These are phyloP conservation scores for Rhodinocichla rosea DNA, from an alignment of 2,113 vertebrate species.

Conservation along the genomic window DNA sequence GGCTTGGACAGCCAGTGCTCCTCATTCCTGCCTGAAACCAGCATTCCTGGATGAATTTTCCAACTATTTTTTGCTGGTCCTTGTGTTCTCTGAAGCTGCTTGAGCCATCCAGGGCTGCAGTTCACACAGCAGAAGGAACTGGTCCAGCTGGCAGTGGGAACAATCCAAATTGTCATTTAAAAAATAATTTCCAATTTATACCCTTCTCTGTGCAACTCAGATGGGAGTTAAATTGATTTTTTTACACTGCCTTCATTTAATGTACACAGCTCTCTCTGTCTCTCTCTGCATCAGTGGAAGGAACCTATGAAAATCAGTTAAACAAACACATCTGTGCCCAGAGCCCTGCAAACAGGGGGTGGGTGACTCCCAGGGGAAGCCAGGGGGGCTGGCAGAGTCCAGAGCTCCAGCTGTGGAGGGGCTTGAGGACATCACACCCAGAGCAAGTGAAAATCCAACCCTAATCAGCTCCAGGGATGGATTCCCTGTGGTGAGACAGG, in stretches of 20 bases:
- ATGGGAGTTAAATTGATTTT: constrained; percentile 48
- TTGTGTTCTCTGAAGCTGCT: neutral
- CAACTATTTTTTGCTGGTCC: neutral
- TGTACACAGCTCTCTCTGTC: neutral
- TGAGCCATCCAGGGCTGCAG: neutral
- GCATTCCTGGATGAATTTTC: neutral
- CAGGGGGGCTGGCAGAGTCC: neutral
- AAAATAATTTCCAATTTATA: constrained; percentile 47
- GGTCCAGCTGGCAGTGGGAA: constrained; percentile 18
- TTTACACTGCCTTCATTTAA: constrained; percentile 9
- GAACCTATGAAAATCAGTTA: constrained; percentile 18
- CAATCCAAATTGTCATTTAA: constrained; percentile 2
- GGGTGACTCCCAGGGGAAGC: neutral
- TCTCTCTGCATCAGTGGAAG: neutral
- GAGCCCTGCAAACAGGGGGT: neutral
- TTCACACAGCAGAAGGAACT: neutral
- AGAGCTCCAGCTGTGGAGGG: neutral
- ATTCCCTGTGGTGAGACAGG: neutral
- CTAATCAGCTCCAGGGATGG: neutral
- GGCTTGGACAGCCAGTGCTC: neutral
- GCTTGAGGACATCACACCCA: neutral
- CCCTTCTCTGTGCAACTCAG: neutral
- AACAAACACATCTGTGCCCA: constrained; percentile 21
- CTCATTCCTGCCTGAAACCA: neutral
- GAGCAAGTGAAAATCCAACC: neutral